Percentiles rank a stretch among this genome's conserved stretches.
Evolutionary conservation across 2,888 invertebrate genomes (phyloP).

Genomic region (Mimumesa dahlbomi): DNA sequence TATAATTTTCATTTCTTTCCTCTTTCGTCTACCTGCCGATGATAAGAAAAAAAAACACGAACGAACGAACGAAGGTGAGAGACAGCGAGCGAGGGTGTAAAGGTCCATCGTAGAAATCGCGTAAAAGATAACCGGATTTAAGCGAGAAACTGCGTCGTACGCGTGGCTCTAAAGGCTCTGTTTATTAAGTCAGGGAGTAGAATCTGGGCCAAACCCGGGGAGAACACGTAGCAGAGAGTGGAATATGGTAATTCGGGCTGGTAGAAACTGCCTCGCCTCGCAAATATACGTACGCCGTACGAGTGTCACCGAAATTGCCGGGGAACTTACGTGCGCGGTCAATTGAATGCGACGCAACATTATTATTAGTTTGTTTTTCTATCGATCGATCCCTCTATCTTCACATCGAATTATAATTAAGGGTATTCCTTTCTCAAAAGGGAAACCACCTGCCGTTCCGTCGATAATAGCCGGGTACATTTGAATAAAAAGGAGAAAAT

Average conservation of each 20-base stretch:
- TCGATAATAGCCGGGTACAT: too few species aligned
- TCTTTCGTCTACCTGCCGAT: background rate
- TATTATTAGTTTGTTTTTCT: conserved; percentile 12
- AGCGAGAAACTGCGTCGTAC: conserved; percentile 37
- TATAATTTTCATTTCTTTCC: conserved; percentile 12
- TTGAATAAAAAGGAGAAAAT: too few species aligned
- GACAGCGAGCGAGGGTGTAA: background rate
- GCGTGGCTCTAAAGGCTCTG: conserved; percentile 51
- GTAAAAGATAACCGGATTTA: conserved; percentile 50
- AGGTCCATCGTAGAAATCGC: conserved; percentile 25
- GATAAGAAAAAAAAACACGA: background rate
- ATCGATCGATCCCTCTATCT: too few species aligned
- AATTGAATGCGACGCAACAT: conserved; percentile 25
- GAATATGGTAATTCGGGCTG: conserved; percentile 59
- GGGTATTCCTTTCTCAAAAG: too few species aligned
- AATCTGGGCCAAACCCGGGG: conserved; percentile 56
- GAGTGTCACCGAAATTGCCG: conserved; percentile 49
- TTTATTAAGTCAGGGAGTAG: conserved; percentile 53
- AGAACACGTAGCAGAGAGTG: conserved; percentile 40
- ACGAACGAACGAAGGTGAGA: background rate
- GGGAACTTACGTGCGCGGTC: conserved; percentile 41
- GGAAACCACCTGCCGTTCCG: too few species aligned
- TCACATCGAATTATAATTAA: too few species aligned
- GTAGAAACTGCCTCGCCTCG: conserved; percentile 23
- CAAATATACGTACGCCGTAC: conserved; percentile 41